Percentiles rank a stretch among this genome's conserved stretches.
phyloP scores from a whole-genome alignment of 2,113 vertebrate species.

The Polypterus bichir region DNA sequence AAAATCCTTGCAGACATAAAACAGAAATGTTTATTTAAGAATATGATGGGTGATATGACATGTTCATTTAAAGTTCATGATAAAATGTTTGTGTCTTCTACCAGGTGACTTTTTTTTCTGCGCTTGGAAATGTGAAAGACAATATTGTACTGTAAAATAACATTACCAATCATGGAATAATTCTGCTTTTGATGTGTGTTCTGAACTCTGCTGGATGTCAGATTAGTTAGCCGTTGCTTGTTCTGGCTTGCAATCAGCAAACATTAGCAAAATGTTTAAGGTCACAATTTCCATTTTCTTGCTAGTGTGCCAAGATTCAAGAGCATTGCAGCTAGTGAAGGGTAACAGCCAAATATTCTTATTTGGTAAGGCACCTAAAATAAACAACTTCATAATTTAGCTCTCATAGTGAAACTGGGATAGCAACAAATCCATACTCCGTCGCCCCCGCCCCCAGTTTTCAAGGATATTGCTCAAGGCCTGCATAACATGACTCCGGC shows the following conservation, averaged over 20 bases:
- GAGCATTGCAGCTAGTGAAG: slow-evolving; percentile 27
- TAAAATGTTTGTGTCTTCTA: too few relatives aligned
- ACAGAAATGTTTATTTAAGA: too few relatives aligned
- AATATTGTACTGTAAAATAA: background rate
- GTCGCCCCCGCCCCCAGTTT: background rate
- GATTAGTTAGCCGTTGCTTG: slow-evolving; percentile 22
- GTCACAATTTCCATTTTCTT: slow-evolving; percentile 30
- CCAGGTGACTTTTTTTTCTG: too few relatives aligned
- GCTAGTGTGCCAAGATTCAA: slow-evolving; percentile 35
- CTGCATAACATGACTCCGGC: too few relatives aligned
- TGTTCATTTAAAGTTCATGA: too few relatives aligned
- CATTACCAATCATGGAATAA: background rate
- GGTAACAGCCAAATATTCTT: slow-evolving; percentile 31
- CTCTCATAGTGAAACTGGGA: background rate
- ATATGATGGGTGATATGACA: too few relatives aligned
- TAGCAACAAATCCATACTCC: background rate
- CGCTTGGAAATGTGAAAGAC: background rate
- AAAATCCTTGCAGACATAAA: too few relatives aligned
- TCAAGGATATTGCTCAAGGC: too few relatives aligned
- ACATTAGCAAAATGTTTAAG: slow-evolving; percentile 22
- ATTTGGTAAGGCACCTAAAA: slow-evolving; percentile 42
- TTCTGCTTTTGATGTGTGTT: background rate
- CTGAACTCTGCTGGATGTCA: background rate
- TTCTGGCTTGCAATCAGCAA: slow-evolving; percentile 30
- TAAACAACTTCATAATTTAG: slow-evolving; percentile 36